These are phyloP conservation scores for Zonitis immaculata DNA, from an alignment of 2,888 invertebrate genomes.

Conservation along the genomic window DNA sequence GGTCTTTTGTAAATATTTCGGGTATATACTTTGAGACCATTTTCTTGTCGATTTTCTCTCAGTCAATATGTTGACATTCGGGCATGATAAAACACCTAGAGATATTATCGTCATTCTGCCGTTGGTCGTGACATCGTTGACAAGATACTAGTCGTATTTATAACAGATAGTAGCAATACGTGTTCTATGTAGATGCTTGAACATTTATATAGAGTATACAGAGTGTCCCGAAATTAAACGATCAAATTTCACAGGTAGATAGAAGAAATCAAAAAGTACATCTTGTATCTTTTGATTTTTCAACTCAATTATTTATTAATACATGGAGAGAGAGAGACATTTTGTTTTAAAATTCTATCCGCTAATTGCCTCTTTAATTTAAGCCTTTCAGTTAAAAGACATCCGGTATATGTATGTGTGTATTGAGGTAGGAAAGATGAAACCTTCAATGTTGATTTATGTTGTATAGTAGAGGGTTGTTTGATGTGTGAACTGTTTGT, in stretches of 20 bases:
- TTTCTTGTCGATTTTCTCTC: neutral
- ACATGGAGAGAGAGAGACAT: too few species aligned
- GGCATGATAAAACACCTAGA: slow-evolving; percentile 8
- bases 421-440: slow-evolving; percentile 4
- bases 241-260: too few species aligned
- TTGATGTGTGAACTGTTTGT: slow-evolving; percentile 10
- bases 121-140: neutral
- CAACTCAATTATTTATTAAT: too few species aligned
- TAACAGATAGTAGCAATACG: neutral
- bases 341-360: too few species aligned
- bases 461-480: slow-evolving; percentile 1
- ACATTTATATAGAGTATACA: too few species aligned
- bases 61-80: slow-evolving; percentile 10
- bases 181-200: neutral
- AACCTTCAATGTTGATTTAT: slow-evolving; percentile 9
- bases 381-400: too few species aligned
- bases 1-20: neutral
- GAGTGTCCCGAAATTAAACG: too few species aligned
- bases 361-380: too few species aligned
- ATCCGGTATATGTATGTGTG: too few species aligned
- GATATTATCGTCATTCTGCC: slow-evolving; percentile 9
- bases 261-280: too few species aligned
- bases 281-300: too few species aligned
- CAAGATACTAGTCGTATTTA: neutral
- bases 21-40: neutral